Conservation (phyloP, 2,113 vertebrate genomes). For the Laticauda laticaudata region DNA sequence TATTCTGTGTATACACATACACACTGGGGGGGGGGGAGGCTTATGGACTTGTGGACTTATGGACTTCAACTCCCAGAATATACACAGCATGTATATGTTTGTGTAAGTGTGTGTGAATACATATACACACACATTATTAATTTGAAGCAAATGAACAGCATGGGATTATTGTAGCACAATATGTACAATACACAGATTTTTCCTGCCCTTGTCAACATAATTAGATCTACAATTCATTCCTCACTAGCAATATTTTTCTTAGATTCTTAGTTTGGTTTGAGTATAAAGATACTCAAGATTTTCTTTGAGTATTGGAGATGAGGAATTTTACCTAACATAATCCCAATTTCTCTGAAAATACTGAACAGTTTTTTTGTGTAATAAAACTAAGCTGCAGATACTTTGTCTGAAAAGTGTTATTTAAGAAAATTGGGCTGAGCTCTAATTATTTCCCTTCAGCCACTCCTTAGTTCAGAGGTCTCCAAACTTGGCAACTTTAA, state of each 20-base stretch:
- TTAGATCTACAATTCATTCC: background rate
- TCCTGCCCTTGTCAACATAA: background rate
- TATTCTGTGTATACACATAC: no score
- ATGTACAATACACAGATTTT: background rate
- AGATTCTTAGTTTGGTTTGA: background rate
- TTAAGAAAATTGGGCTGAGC: background rate
- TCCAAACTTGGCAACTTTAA: no score
- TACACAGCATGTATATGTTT: no score
- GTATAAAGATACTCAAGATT: background rate
- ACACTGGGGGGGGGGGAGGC: no score
- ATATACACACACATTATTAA: background rate
- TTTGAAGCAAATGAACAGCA: background rate
- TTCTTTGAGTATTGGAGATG: background rate
- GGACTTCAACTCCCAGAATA: no score
- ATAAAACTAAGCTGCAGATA: background rate
- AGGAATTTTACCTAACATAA: background rate
- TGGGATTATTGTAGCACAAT: background rate
- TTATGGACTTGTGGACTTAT: no score
- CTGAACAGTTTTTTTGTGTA: background rate
- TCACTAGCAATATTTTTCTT: background rate
- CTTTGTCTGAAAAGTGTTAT: background rate
- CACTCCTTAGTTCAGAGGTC: background rate
- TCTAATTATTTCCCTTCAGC: background rate
- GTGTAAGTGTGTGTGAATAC: background rate
- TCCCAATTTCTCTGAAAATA: background rate